phyloP scores from a whole-genome alignment of 2,888 invertebrate genomes.

The Lepidochitona cinerea region DNA sequence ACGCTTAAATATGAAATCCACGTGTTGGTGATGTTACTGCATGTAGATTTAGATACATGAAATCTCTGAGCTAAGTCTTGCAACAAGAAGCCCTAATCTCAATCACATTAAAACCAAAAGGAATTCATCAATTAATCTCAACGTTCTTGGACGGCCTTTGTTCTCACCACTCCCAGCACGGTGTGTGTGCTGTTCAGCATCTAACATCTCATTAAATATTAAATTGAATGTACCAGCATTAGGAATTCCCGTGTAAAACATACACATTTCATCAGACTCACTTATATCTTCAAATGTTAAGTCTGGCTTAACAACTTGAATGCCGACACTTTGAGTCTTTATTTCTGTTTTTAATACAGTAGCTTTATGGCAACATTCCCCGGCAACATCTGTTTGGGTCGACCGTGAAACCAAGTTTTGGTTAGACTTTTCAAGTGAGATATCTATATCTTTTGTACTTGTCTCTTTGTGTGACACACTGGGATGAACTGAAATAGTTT shows the following conservation, averaged over 20 bases:
- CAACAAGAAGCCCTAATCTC: not conserved
- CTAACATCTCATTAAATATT: not conserved
- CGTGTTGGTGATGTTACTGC: not conserved
- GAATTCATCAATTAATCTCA: not conserved
- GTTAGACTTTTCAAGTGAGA: too few relatives aligned
- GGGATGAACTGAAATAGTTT: too few relatives aligned
- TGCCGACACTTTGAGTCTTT: not conserved
- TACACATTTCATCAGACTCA: not conserved
- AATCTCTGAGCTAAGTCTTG: constrained; percentile 6
- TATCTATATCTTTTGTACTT: too few relatives aligned
- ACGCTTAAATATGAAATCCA: not conserved
- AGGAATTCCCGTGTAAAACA: not conserved
- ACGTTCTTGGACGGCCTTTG: not conserved
- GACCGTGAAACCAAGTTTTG: too few relatives aligned
- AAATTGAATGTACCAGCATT: not conserved
- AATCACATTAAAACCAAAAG: not conserved
- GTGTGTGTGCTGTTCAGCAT: not conserved
- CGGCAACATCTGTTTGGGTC: too few relatives aligned
- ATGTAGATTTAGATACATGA: not conserved
- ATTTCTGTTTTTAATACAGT: not conserved
- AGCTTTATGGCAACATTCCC: too few relatives aligned
- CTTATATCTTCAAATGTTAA: too few relatives aligned
- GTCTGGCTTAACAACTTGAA: not conserved
- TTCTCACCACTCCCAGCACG: not conserved
- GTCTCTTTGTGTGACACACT: too few relatives aligned